phyloP scores from a whole-genome alignment of 92 coral and sea anemone genomes.

The Hydrozoanthus gracilis region DNA sequence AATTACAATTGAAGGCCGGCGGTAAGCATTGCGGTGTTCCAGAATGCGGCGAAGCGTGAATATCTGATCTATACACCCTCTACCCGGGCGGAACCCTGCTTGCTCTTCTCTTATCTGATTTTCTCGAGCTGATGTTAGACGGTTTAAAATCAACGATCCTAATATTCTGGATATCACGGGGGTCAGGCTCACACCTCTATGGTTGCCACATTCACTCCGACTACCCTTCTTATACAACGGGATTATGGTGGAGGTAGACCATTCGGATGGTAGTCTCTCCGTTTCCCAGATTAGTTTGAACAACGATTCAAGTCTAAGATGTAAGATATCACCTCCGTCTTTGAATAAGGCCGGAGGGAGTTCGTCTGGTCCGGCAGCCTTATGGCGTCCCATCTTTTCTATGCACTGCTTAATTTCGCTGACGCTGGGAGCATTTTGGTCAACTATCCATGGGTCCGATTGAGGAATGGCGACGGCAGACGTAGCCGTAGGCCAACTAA shows the following conservation, averaged over 20 bases:
- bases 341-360: too few species aligned
- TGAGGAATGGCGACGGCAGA: too few species aligned
- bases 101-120: not conserved
- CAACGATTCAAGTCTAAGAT: too few species aligned
- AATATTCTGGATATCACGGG: not conserved
- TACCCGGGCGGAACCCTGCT: not conserved
- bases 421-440: not conserved
- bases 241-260: too few species aligned
- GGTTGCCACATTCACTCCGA: not conserved
- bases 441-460: too few species aligned
- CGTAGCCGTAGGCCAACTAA: too few species aligned
- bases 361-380: too few species aligned
- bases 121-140: not conserved
- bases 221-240: not conserved
- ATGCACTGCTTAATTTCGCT: too few species aligned
- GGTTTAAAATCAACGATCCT: not conserved
- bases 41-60: not conserved
- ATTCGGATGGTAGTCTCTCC: too few species aligned
- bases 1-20: not conserved
- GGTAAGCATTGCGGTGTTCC: not conserved
- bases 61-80: not conserved
- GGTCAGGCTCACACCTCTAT: not conserved
- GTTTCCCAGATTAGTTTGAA: too few species aligned
- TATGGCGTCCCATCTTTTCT: too few species aligned
- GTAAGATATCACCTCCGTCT: too few species aligned